These are phyloP conservation scores for Lasius fuliginosus DNA, from an alignment of 2,888 invertebrate species.

Conservation along the genomic window DNA sequence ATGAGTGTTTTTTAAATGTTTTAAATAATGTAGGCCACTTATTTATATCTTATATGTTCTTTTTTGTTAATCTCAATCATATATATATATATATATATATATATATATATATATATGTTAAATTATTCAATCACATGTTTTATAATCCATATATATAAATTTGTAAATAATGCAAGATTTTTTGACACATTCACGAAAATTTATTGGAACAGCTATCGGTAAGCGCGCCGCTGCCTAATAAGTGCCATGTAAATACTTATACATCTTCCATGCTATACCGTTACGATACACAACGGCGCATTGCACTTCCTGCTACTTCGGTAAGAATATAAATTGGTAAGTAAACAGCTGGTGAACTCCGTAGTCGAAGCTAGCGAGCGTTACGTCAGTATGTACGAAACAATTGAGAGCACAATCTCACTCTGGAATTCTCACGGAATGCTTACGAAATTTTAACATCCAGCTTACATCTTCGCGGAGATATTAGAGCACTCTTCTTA, in stretches of 20 bases:
- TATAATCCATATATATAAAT: neutral
- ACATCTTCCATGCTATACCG: conserved; percentile 62
- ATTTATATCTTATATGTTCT: neutral
- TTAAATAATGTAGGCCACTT: neutral
- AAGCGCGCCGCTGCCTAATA: conserved; percentile 5
- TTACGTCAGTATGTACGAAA: conserved; percentile 42
- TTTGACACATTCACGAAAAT: neutral
- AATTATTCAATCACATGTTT: neutral
- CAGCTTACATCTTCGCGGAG: neutral
- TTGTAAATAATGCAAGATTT: neutral
- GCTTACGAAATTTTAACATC: conserved; percentile 31
- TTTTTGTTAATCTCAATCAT: neutral
- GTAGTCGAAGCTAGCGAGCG: conserved; percentile 47
- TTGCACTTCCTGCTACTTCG: conserved; percentile 71
- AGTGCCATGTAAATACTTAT: conserved; percentile 41
- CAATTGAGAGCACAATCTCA: conserved; percentile 48
- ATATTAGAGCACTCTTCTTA: neutral
- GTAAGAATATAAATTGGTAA: conserved; percentile 70
- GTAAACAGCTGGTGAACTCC: conserved; percentile 38
- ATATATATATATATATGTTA: neutral
- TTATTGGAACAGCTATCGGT: neutral
- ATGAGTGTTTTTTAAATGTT: neutral
- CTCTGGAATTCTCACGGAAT: conserved; percentile 30
- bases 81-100: neutral
- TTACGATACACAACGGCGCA: conserved; percentile 63